Base-by-base conservation (phyloP, 2,113 vertebrate species). In the Micronycteris hirsuta region DNA sequence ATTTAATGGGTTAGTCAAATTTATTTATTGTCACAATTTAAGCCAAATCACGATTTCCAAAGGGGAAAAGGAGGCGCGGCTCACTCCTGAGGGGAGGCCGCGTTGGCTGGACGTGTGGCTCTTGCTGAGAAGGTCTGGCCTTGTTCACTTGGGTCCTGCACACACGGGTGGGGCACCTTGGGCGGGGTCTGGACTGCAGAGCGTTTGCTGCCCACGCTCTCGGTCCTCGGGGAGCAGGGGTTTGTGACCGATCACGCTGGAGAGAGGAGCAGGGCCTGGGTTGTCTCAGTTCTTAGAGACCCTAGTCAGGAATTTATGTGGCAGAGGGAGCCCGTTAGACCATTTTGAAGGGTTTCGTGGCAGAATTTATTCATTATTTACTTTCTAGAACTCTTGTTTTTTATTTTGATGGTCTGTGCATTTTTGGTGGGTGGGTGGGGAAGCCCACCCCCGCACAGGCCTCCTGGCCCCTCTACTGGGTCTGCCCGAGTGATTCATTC, bases 181-280 rank as follows among this genome's bases (percentile, higher is more conserved):
- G 93, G 87, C 95, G 95, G 87, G 92, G 92, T 95, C 93, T 93
- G 76, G 95, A 86, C 91, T 92, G 95, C 91, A 94, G 58, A 45
- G 58, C 67, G 43, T 31, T n/a, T 67, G 52, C 73, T 47, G 0
- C 81, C 17, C 43, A 22, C 22, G 87, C 65, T 67, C 17, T 74
- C 70, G 43, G 20, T 96, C 65, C 24, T 0, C n/a, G 19, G 24
- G 56, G 3, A 38, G 10, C 71, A 56, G 4, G 33, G 14, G 33
- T 20, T 5, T 5, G n/a, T 54, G 36, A 2, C 2, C 20, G n/a
- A 17, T 14, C 28, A 16, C 3, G 4, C 12, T 15, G 63, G 4
- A 5, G 16, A 24, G 8, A 12, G 33, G 38, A 67, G 41, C 3
- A 12, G 49, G 58, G 38, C 4, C 31, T 31, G 5, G 19, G 9